These are phyloP conservation scores for Muscidifurax raptorellus DNA, from an alignment of 1,140 invertebrate genomes.

Conservation along the genomic window DNA sequence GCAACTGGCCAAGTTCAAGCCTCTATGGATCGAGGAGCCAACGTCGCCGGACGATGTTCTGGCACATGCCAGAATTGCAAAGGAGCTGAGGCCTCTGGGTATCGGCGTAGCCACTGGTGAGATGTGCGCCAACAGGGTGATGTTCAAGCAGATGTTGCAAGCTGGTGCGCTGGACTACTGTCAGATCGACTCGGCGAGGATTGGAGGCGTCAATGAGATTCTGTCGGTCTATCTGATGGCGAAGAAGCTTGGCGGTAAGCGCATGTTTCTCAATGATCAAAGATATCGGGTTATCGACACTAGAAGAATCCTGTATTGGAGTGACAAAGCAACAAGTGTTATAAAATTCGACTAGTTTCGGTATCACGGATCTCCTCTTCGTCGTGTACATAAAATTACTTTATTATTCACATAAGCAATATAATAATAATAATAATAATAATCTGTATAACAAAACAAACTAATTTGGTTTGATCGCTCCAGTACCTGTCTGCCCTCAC, in stretches of 20 bases:
- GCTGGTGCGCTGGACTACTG: constrained; percentile 88
- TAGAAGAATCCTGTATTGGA: not conserved
- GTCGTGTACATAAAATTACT: constrained; percentile 8
- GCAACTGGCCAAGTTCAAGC: constrained; percentile 83
- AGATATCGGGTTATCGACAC: not conserved
- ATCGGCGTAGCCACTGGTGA: constrained; percentile 94
- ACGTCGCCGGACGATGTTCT: constrained; percentile 93
- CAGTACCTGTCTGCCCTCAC: constrained; percentile 94
- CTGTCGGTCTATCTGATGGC: constrained; percentile 93
- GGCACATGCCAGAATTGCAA: constrained; percentile 86
- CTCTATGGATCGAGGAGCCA: constrained; percentile 95
- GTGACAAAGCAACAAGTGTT: not conserved
- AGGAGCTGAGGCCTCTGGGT: constrained; percentile 79
- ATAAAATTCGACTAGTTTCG: not conserved
- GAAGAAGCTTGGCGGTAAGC: constrained; percentile 81
- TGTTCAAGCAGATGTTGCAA: constrained; percentile 95
- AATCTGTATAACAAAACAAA: not conserved
- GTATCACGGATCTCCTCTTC: not conserved
- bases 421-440: not conserved
- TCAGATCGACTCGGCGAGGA: constrained; percentile 92
- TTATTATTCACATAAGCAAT: constrained; percentile 1
- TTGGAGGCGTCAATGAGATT: constrained; percentile 93
- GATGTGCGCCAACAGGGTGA: constrained; percentile 92
- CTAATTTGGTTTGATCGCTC: constrained; percentile 52
- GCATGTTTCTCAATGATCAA: not conserved